Conservation (phyloP, 1,140 invertebrate species). For the Mycetomoellerius zeteki region DNA sequence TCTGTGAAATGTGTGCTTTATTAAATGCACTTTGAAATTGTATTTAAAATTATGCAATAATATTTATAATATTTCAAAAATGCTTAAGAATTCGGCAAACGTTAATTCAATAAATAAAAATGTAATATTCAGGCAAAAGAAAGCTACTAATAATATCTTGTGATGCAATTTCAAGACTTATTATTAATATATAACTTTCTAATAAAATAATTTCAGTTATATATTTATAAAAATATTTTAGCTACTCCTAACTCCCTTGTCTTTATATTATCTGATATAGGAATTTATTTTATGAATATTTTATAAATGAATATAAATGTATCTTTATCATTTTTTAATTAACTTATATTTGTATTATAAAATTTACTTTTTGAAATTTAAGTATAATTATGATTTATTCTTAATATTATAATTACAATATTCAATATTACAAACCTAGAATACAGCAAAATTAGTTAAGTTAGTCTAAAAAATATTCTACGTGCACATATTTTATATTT, state of each 20-base stretch:
- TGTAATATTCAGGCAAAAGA: background rate
- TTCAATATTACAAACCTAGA: background rate
- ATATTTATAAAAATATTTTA: background rate
- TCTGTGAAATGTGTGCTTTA: background rate
- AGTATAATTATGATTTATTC: constrained; percentile 15
- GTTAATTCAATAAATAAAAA: background rate
- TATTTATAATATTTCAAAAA: background rate
- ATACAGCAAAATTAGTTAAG: background rate
- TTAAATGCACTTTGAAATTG: constrained; percentile 8
- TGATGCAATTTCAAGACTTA: background rate
- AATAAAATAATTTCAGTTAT: constrained; percentile 15
- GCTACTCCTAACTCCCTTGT: background rate
- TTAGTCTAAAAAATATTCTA: background rate
- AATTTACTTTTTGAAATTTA: background rate
- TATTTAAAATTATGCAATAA: constrained; percentile 2
- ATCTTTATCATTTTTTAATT: constrained; percentile 18
- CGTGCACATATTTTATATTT: background rate
- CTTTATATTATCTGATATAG: background rate
- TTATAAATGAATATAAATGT: background rate
- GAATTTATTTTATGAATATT: constrained; percentile 8
- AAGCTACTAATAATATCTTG: background rate
- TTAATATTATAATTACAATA: constrained; percentile 29
- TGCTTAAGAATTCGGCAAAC: background rate
- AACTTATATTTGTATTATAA: background rate
- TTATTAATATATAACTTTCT: background rate